Percentiles rank a stretch among this genome's conserved stretches.
Evolutionary conservation across 2,113 vertebrate genomes (phyloP).

Genomic region (Ranitomeya imitator): DNA sequence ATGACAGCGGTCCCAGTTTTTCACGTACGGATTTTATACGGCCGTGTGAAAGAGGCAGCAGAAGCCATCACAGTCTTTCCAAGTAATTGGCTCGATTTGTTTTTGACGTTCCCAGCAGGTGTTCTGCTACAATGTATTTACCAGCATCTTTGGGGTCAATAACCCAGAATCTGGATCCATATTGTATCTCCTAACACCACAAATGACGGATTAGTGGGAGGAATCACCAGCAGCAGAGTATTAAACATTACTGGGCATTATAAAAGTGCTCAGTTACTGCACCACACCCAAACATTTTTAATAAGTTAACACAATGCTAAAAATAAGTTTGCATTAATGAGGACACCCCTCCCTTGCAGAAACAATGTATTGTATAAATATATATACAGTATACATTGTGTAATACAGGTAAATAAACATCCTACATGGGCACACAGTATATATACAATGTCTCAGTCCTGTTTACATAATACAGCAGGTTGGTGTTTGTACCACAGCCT

Average conservation of each 20-base stretch:
- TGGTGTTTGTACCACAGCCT: neutral
- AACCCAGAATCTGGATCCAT: neutral
- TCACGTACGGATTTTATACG: too few relatives aligned
- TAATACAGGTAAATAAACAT: neutral
- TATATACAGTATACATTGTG: neutral
- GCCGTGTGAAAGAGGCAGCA: neutral
- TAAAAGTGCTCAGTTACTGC: conserved; percentile 6
- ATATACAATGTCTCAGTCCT: neutral
- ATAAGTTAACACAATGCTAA: neutral
- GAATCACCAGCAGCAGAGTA: neutral
- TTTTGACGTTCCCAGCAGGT: neutral
- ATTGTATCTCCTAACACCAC: neutral
- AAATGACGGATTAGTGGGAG: neutral
- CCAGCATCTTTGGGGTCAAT: neutral
- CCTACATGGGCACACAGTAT: neutral
- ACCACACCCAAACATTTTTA: conserved; percentile 26
- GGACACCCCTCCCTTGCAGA: neutral
- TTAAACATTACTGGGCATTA: conserved; percentile 4
- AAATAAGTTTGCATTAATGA: conserved; percentile 20
- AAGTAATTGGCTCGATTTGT: neutral
- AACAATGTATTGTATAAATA: neutral
- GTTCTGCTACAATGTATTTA: neutral
- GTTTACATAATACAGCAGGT: neutral
- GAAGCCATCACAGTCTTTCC: neutral
- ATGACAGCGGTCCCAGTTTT: too few relatives aligned